Conservation (phyloP, 1,140 invertebrate genomes). For the Drosophila lacteicornis region DNA sequence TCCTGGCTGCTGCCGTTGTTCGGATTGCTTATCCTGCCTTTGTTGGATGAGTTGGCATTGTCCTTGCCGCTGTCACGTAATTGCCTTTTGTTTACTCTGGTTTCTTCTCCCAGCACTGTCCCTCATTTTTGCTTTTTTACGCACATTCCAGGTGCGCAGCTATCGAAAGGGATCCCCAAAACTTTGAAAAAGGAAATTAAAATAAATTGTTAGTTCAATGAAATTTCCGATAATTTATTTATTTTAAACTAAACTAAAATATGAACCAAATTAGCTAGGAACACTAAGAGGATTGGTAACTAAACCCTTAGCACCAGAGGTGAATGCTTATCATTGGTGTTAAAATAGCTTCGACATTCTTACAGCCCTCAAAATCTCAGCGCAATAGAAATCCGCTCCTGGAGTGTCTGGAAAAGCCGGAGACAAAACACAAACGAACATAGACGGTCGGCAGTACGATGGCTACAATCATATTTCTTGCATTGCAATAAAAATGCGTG, state of each 20-base stretch:
- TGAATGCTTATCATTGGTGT: too few species aligned
- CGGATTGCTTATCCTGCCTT: conserved; percentile 48
- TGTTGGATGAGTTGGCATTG: conserved; percentile 45
- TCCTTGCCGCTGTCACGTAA: conserved; percentile 75
- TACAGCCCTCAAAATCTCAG: too few species aligned
- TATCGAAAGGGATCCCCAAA: too few species aligned
- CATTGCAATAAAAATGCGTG: conserved; percentile 76
- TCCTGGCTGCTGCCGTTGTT: conserved; percentile 21
- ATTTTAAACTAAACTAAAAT: too few species aligned
- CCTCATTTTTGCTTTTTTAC: conserved; percentile 37
- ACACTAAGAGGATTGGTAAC: too few species aligned
- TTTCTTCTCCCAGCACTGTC: conserved; percentile 34
- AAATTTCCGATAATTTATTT: too few species aligned
- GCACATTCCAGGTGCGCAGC: conserved; percentile 16
- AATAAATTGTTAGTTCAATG: too few species aligned
- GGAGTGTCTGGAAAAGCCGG: not conserved
- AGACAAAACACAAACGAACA: conserved; percentile 33
- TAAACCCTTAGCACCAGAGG: too few species aligned
- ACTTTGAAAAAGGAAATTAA: too few species aligned
- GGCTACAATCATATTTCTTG: conserved; percentile 70
- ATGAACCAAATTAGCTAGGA: too few species aligned
- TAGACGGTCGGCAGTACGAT: conserved; percentile 31
- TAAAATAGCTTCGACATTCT: too few species aligned
- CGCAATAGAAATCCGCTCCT: conserved; percentile 1
- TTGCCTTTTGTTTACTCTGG: conserved; percentile 73